Evolutionary conservation across 2,113 vertebrate genomes (phyloP), one percentile per base, ranked within the genome.

Genomic region (Chionis minor): DNA sequence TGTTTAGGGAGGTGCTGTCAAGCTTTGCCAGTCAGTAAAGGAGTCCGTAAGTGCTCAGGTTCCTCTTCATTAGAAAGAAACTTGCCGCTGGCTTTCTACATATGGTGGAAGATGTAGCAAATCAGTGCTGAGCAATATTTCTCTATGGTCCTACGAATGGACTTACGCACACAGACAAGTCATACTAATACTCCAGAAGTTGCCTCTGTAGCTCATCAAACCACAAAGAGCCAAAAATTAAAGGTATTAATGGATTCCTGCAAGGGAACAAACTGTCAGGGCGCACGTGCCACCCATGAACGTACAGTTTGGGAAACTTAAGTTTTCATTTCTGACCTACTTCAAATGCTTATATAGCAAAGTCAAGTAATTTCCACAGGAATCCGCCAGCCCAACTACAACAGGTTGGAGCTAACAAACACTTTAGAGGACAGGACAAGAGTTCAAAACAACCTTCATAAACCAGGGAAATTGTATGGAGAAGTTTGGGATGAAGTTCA

Each of bases 1-100:
- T 83, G 85, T 62, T 96, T 35, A 30, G 90, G 90, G 92, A 96
- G 63, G 51, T 86, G 82, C 85, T 95, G 66, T 94, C 92, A 94
- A 78, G 88, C 82, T 93, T 85, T 94, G 54, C 81, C 40, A 8
- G 79, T 81, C 85, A 88, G 63, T 61, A 91, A 40, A 87, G 69
- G 14, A 87, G 65, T 52, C 77, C 3, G 0, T 73, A 92, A 96
- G 80, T 63, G 51, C 82, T 92, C 79, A 24, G 82, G 55, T 83
- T 85, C 88, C 82, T 66, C 93, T 90, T 90, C 67, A 74, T 88
- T 83, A 79, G 51, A 89, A 92, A 96, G 38, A 85, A 85, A 51
- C 42, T 93, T 95, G 82, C 75, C 79, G 47, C 44, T 51, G 42
- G 38, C 54, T 91, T 93, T 91, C 79, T 85, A 59, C 17, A 12